Evolutionary conservation across 2,797 vertebrate species (phyloP), one percentile per base, ranked within the genome.

Genomic region (Enteromius paludinosus): DNA sequence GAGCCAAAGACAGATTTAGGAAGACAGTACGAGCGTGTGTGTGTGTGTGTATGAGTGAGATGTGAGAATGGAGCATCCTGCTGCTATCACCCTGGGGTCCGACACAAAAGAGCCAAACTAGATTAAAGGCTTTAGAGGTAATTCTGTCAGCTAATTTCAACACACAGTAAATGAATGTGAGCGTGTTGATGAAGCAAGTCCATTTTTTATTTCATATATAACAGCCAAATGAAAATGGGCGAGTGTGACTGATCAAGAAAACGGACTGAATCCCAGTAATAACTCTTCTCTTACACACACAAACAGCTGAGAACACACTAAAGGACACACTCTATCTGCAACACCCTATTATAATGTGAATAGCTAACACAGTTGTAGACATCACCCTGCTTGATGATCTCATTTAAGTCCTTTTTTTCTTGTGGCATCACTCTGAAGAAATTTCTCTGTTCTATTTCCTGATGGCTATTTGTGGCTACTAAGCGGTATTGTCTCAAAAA

Each of bases 51-150:
- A 56, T 38, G 35, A 9, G 79, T 61, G 25, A 61, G 59, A 28
- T 28, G 15, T 18, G 23, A 68, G 59, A 84, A 80, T 5, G 35
- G 12, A 76, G 38, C 30, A 79, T 54, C 59, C 82, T n/a, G 64
- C 18, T 59, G 66, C 69, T 45, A 41, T 68, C 78, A 69, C 61
- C 75, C 75, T 49, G 74, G 33, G 71, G 43, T 69, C 72, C 65
- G 25, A 62, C 33, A 72, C 47, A 82, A 84, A 74, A 78, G 28
- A 79, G 33, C 49, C 74, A 38, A 82, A 82, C 61, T 18, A 86
- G 83, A 84, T 83, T 86, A 86, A 80, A 82, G 68, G 81, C 81
- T 86, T 85, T 83, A 61, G 79, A 84, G 82, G 82, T 65, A 65
- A 75, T 82, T 85, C 76, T 62, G 64, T 69, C 59, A 20, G 61